Evolutionary conservation across 2,113 vertebrate genomes (phyloP).

Genomic region (Saguinus midas): DNA sequence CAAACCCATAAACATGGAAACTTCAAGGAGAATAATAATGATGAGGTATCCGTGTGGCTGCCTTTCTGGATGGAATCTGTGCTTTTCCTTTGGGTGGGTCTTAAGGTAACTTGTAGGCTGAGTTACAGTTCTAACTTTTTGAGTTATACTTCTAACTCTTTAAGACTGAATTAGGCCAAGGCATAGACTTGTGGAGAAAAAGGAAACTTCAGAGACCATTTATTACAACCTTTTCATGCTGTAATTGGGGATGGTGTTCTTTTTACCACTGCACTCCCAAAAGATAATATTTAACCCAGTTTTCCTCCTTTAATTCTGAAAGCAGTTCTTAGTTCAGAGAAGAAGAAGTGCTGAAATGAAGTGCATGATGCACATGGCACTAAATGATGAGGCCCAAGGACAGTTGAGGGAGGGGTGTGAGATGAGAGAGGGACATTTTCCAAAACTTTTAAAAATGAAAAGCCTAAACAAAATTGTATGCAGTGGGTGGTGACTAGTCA

Average conservation of each 20-base stretch:
- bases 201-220: not conserved
- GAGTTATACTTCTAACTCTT: not conserved
- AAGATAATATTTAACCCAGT: not conserved
- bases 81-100: not conserved
- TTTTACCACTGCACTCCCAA: not conserved
- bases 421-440: not conserved
- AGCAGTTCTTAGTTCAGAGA: not conserved
- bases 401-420: not conserved
- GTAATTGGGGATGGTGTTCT: not conserved
- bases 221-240: not conserved
- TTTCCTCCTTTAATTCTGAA: conserved; percentile 13
- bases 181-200: not conserved
- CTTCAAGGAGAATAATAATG: not conserved
- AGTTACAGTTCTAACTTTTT: not conserved
- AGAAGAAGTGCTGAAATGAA: not conserved
- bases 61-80: not conserved
- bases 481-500: not conserved
- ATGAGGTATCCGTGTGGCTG: not conserved
- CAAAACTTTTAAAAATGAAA: not conserved
- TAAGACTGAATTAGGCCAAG: not conserved
- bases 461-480: not conserved
- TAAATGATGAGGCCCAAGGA: not conserved
- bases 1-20: not conserved
- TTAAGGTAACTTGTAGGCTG: not conserved
- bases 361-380: not conserved